These are phyloP conservation scores for Neelides folsomi DNA, from an alignment of 2,888 invertebrate species.

Conservation along the genomic window DNA sequence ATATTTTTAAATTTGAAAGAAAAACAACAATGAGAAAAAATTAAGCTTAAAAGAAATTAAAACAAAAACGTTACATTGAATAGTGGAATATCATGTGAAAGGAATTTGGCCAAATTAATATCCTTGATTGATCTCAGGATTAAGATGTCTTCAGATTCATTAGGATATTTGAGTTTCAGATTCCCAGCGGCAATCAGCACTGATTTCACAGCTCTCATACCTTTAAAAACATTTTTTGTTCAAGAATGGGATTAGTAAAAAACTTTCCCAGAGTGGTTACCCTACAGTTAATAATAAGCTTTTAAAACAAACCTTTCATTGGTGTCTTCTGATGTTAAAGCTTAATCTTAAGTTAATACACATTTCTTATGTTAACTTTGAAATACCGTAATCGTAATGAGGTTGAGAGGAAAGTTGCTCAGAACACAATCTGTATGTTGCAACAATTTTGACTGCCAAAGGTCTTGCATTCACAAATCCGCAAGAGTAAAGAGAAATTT, in stretches of 20 bases:
- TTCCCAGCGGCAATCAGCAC: constrained; percentile 78
- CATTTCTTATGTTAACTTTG: too few relatives aligned
- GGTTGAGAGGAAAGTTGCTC: constrained; percentile 87
- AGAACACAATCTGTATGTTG: constrained; percentile 84
- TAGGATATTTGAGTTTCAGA: constrained; percentile 67
- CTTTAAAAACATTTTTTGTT: constrained; percentile 9
- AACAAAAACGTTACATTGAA: constrained; percentile 36
- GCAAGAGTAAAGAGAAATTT: constrained; percentile 86
- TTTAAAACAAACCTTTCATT: neutral
- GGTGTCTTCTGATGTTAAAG: neutral
- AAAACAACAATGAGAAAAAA: neutral
- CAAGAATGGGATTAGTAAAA: neutral
- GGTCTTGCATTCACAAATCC: constrained; percentile 73
- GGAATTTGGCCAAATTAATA: constrained; percentile 87
- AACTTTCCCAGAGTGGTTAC: neutral
- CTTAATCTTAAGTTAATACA: too few relatives aligned
- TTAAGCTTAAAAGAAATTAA: neutral
- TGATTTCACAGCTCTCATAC: constrained; percentile 87
- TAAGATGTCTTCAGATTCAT: constrained; percentile 63
- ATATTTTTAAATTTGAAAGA: neutral
- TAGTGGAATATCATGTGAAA: constrained; percentile 74
- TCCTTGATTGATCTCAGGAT: constrained; percentile 81
- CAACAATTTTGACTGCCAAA: constrained; percentile 80
- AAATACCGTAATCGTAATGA: constrained; percentile 73
- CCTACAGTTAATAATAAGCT: neutral